Percentiles rank a stretch among this genome's conserved stretches.
phyloP scores from a whole-genome alignment of 2,797 vertebrate genomes.

The Parotocinclus haroldoi region DNA sequence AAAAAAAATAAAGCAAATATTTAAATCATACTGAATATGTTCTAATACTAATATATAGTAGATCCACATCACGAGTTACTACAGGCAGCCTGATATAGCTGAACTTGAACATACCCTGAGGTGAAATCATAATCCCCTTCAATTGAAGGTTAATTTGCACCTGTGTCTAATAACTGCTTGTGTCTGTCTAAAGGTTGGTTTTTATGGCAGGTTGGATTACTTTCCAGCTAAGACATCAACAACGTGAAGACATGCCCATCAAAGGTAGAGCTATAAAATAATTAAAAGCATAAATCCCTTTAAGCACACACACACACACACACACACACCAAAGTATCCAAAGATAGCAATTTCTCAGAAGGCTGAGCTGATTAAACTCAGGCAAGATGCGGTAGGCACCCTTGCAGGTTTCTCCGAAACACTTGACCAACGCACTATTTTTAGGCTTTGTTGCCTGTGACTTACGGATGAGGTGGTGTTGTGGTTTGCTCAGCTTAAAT shows the following conservation, averaged over 20 bases:
- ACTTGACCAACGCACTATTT: conserved; percentile 68
- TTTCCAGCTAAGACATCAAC: not conserved
- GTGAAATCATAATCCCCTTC: not conserved
- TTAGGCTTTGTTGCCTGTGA: conserved; percentile 62
- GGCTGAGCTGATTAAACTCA: conserved; percentile 68
- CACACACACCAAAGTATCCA: not conserved
- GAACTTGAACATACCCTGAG: not conserved
- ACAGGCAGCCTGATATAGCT: not conserved
- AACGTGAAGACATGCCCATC: not conserved
- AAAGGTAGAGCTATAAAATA: not conserved
- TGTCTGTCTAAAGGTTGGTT: conserved; percentile 15
- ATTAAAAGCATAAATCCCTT: conserved; percentile 3
- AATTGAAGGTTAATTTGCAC: conserved; percentile 7
- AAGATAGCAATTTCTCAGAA: conserved; percentile 55
- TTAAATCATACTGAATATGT: too few species aligned
- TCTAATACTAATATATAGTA: too few species aligned
- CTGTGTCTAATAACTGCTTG: conserved; percentile 4
- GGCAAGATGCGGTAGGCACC: conserved; percentile 60
- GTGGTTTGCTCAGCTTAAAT: conserved; percentile 19
- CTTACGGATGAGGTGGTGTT: conserved; percentile 57
- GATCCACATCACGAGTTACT: too few species aligned
- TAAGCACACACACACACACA: conserved; percentile 1
- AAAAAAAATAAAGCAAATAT: too few species aligned
- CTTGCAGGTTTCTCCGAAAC: conserved; percentile 68
- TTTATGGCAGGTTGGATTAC: conserved; percentile 13